Evolutionary conservation across 1,140 invertebrate genomes (phyloP), one percentile per base, ranked within the genome.

Genomic region (Hylyphantes graminicola): DNA sequence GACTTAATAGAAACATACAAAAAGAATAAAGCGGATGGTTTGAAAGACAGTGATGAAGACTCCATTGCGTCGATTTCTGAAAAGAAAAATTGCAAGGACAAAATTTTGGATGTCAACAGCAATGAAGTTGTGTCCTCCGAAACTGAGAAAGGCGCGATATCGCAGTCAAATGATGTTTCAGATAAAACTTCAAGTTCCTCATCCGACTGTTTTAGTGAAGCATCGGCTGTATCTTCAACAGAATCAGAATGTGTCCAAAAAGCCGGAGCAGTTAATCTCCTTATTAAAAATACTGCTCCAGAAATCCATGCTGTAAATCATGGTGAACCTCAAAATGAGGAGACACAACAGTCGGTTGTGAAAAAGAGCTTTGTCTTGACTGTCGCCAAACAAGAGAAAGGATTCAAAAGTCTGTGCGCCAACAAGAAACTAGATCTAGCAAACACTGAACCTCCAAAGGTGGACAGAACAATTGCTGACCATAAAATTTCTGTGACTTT

Each of bases 281-380:
- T 81, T 15, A 21, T 81, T 4, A 73, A 59, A 17, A 72, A 73
- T 35, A 55, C 79, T 9, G 17, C 79, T 15, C 54, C 79, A 4
- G 77, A 72, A 53, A 15, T 12, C 21, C 55, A 50, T 17, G 8
- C 59, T 50, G 11, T 54, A 21, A 57, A 57, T 12, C 13, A 19
- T 17, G 51, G 17, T 11, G 74, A 53, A 4, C 13, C 63, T 7
- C 61, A 67, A 35, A 54, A 17, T 0, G 65, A 63, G 11, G 67
- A 72, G 15, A 13, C 68, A 0, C 67, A 59, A n/a, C 80, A 74
- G 19, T 53, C 75, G 3, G 80, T 83, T 7, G 70, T 75, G 5
- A 83, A 83, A 51, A 83, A 83, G 50, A 83, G 80, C 72, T 74
- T 83, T 15, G 80, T 83, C 15, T 35, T 83, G 59, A 83, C 80